Percentiles rank a stretch among this genome's conserved stretches.
These are phyloP conservation scores for Porites divaricata DNA, from an alignment of 92 coral and sea anemone species.

Conservation along the genomic window DNA sequence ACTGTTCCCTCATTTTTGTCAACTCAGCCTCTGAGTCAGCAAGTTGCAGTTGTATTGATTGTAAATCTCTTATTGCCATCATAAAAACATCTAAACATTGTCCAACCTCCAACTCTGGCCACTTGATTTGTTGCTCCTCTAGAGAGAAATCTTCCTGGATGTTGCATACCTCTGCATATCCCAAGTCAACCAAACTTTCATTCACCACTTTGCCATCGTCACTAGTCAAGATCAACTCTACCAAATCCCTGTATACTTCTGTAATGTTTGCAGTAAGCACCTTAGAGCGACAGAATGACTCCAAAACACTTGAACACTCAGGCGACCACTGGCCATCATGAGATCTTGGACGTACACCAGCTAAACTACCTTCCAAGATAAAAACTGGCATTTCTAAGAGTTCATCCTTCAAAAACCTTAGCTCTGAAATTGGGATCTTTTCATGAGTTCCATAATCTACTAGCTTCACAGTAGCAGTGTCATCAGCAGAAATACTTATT, in stretches of 20 bases:
- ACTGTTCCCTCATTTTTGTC: constrained; percentile 28
- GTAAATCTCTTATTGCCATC: constrained; percentile 1
- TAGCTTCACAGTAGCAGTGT: constrained; percentile 64
- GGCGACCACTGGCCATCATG: constrained; percentile 58
- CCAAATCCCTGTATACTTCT: constrained; percentile 26
- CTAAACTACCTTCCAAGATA: constrained; percentile 61
- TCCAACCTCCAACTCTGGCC: constrained; percentile 34
- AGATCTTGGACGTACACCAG: constrained; percentile 55
- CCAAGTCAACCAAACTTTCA: constrained; percentile 41
- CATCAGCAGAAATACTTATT: constrained; percentile 57
- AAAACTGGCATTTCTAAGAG: constrained; percentile 68
- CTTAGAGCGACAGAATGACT: constrained; percentile 41
- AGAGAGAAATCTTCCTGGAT: constrained; percentile 22
- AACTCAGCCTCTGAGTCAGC: constrained; percentile 27
- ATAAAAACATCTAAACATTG: constrained; percentile 12
- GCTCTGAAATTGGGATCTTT: constrained; percentile 56
- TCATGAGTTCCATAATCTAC: constrained; percentile 85
- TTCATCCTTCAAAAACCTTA: constrained; percentile 61
- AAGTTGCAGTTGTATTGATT: constrained; percentile 40
- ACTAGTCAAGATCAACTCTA: constrained; percentile 36
- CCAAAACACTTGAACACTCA: constrained; percentile 45
- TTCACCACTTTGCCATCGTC: constrained; percentile 47
- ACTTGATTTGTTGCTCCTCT: constrained; percentile 11
- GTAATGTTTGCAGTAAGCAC: constrained; percentile 30
- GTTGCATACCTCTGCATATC: constrained; percentile 37